Evolutionary conservation across 2,113 vertebrate species (phyloP), one percentile per base, ranked within the genome.

Genomic region (Alligator mississippiensis): DNA sequence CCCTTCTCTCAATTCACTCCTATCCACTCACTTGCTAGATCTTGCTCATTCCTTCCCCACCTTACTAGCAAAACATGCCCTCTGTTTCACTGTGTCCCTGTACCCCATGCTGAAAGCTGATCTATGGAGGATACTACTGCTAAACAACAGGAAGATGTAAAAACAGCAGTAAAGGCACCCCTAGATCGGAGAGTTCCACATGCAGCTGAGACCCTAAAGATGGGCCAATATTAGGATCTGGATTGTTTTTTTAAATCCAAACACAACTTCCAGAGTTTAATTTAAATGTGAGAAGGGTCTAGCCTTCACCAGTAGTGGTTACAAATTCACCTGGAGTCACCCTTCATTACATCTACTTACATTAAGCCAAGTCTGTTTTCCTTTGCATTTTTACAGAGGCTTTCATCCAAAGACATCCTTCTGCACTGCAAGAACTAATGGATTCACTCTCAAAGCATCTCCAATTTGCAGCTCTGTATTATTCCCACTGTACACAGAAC

Each of bases 11-110:
- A 17, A 60, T 47, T 84, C 1, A 0, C 28, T 91, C 77, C 88
- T 78, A 38, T 62, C 87, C 58, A 6, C 58, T 4, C 7, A 54
- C 25, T 81, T 82, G 78, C 90, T 28, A 74, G 25, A 84, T 61
- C 60, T 89, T 4, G 1, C 55, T 82, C 61, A n/a, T 79, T 57
- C 70, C n/a, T 81, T 92, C 38, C 78, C 77, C 58, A 12, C 77
- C 80, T 16, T 15, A 30, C 82, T 54, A 89, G 30, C 6, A 75
- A 0, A 0, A 47, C 59, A 57, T 63, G 25, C 55, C 86, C 74
- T 84, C 91, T 68, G 57, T 68, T 94, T 84, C 77, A 87, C 54
- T 83, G 81, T 47, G 82, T 64, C 93, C 60, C 85, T 92, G 90
- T 93, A 70, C 66, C 77, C 88, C 82, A 15, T 0, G 30, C 25